phyloP scores from a whole-genome alignment of 2,888 invertebrate genomes.

The Polylopha cassiicola region DNA sequence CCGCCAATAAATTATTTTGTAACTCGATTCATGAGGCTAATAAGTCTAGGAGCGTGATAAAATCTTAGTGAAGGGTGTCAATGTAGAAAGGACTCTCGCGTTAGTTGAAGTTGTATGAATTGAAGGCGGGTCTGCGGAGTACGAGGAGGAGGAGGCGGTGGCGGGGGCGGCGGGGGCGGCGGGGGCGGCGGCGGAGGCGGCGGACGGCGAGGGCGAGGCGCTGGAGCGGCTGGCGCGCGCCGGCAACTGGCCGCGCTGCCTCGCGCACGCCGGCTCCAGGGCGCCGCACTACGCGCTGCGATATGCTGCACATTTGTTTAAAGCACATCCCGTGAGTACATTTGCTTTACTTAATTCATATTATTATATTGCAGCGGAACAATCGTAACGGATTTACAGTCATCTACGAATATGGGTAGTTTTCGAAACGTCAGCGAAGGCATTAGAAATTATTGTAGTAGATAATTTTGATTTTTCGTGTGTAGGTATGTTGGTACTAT shows the following conservation, averaged over 20 bases:
- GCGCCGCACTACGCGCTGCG: constrained; percentile 66
- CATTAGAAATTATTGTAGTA: too few species aligned
- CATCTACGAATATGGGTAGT: too few species aligned
- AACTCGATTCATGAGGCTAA: too few species aligned
- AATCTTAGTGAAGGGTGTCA: too few species aligned
- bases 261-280: constrained; percentile 54
- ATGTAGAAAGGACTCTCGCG: too few species aligned
- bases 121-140: constrained; percentile 38
- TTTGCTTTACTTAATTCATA: background rate
- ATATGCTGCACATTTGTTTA: constrained; percentile 60
- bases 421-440: too few species aligned
- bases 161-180: constrained; percentile 21
- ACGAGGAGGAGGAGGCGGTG: constrained; percentile 40
- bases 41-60: too few species aligned
- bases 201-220: constrained; percentile 39
- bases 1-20: too few species aligned
- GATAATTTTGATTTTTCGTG: too few species aligned
- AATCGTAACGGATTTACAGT: too few species aligned
- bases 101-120: too few species aligned
- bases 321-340: constrained; percentile 49
- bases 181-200: constrained; percentile 27
- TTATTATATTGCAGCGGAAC: background rate
- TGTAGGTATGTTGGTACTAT: too few species aligned
- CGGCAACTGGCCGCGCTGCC: constrained; percentile 67
- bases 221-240: constrained; percentile 62